A percentile compares a stretch with the other conserved stretches of the same genome.
phyloP scores from a whole-genome alignment of 2,888 invertebrate species.

The Conus canariensis region DNA sequence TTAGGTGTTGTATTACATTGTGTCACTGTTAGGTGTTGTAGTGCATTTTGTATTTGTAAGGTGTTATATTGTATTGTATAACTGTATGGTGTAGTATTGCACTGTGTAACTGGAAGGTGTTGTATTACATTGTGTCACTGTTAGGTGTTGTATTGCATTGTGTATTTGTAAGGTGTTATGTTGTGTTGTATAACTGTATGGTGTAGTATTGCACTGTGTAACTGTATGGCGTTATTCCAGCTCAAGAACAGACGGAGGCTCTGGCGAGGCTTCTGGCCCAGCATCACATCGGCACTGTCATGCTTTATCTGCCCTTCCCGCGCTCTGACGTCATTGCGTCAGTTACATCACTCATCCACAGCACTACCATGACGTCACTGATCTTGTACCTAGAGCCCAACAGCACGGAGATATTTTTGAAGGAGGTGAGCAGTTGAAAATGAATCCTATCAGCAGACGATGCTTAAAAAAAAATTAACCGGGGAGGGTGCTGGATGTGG shows the following conservation, averaged over 20 bases:
- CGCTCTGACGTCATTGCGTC: constrained; percentile 12
- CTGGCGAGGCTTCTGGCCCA: not conserved
- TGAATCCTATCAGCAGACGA: not conserved
- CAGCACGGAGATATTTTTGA: not conserved
- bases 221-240: not conserved
- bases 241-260: not conserved
- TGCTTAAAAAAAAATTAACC: not conserved
- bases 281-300: not conserved
- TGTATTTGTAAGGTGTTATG: no score
- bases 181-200: not conserved
- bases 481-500: no score
- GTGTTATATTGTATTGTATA: no score
- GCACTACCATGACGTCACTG: constrained; percentile 2
- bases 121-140: no score
- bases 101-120: not conserved
- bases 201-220: no score
- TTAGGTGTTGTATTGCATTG: no score
- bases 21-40: no score
- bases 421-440: not conserved
- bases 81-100: no score
- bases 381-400: constrained; percentile 3
- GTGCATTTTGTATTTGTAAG: no score
- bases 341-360: constrained; percentile 4
- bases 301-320: not conserved
- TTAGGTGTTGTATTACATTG: no score